A percentile compares a stretch with the other conserved stretches of the same genome.
These are phyloP conservation scores for Phyllostomus discolor DNA, from an alignment of 2,113 vertebrate species.

Conservation along the genomic window DNA sequence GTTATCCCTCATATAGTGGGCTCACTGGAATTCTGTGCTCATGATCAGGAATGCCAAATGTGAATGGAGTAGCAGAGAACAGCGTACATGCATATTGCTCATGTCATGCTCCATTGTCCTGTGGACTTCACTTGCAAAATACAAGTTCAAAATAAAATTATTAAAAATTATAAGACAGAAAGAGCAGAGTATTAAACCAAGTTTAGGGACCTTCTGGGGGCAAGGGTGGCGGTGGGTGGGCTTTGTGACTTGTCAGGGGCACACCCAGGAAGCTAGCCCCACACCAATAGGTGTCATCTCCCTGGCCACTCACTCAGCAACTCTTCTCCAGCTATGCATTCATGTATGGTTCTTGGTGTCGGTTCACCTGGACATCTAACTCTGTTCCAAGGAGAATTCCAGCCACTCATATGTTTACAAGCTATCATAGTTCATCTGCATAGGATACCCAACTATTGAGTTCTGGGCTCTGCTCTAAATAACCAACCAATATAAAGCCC, in stretches of 20 bases:
- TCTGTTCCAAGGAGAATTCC: neutral
- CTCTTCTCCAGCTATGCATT: neutral
- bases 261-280: neutral
- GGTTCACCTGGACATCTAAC: neutral
- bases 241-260: neutral
- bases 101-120: fast-evolving
- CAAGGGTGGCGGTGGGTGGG: neutral
- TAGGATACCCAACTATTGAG: neutral
- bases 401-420: neutral
- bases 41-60: neutral
- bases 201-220: neutral
- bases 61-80: fast-evolving
- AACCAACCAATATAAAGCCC: neutral
- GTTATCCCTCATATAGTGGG: fast-evolving
- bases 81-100: no score
- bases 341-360: neutral
- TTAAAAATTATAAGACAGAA: neutral
- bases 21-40: neutral
- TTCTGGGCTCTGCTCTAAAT: neutral
- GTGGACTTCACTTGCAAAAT: neutral
- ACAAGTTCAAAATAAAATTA: neutral
- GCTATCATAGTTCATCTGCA: neutral
- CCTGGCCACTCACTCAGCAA: no score
- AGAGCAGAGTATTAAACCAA: neutral
- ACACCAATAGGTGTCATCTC: neutral